Base-by-base conservation (phyloP, 2,797 vertebrate genomes). In the Phoxinus dragarum region DNA sequence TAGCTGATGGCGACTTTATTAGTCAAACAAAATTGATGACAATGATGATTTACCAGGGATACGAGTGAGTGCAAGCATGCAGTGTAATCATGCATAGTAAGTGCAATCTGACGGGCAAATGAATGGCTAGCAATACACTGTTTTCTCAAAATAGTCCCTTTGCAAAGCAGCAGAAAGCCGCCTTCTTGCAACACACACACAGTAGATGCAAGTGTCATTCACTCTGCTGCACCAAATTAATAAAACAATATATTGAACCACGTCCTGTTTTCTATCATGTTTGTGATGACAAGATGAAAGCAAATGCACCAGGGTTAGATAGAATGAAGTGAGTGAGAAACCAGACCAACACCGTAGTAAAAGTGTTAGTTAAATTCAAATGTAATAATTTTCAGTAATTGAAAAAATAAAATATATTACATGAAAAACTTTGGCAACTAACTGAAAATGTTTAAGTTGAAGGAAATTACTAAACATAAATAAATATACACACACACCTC, bases 61-160 rank as follows among this genome's bases (percentile, higher is more conserved):
- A 61, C 4, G 4, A 59, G 21, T 1, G 23, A n/a, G 4, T 3
- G 52, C n/a, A n/a, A 54, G 52, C 3, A 6, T 52, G 49, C 49
- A 52, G 17, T 52, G 19, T 54, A 54, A 21, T 16, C 47, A 17
- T 52, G 16, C 16, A 52, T 6, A 52, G 16, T 52, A 16, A 52
- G 49, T 2, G 49, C 49, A 52, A 17, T 19, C 17, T 54, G 6
- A 54, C 19, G 1, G 10, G n/a, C n/a, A 12, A 61, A 61, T 27
- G 0, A 61, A 61, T 2, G 23, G 23, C 23, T 12, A 10, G 4
- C 23, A 61, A 27, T 27, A 4, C 5, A 0, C 7, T 0, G 10
- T 54, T 17, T 21, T 17, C 52, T 54, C 17, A 52, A 54, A 3
- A 23, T 7, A 56, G 6, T 27, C 11, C 5, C 11, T 27, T 61